Evolutionary conservation across 2,113 vertebrate genomes (phyloP).

Genomic region (Macrotis lagotis): DNA sequence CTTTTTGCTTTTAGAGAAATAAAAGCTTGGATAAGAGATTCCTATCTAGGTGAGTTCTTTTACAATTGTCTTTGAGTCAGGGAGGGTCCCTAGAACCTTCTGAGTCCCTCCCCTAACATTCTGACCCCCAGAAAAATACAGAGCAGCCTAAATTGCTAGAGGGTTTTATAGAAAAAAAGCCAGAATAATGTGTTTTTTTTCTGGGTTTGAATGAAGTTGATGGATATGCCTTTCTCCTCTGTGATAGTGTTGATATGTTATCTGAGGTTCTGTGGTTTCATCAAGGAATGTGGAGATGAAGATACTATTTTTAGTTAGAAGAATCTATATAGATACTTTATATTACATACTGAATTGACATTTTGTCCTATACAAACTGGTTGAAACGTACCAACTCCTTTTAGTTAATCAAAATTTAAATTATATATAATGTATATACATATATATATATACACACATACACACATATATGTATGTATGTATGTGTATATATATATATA

Average conservation of each 20-base stretch:
- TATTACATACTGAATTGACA: neutral
- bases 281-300: neutral
- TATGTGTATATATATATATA: too few relatives aligned
- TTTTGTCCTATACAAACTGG: neutral
- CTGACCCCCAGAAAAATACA: neutral
- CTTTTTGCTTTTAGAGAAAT: too few relatives aligned
- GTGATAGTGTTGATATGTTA: neutral
- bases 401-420: slow-evolving; percentile 5
- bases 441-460: too few relatives aligned
- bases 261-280: neutral
- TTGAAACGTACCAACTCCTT: slow-evolving; percentile 19
- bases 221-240: neutral
- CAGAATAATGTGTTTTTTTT: neutral
- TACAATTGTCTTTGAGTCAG: too few relatives aligned
- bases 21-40: too few relatives aligned
- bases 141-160: neutral
- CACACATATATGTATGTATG: too few relatives aligned
- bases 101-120: too few relatives aligned
- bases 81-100: too few relatives aligned
- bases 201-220: neutral
- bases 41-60: too few relatives aligned
- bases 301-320: neutral
- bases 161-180: neutral
- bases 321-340: slow-evolving; percentile 4
- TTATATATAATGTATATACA: too few relatives aligned